Percentiles rank a stretch among this genome's conserved stretches.
Evolutionary conservation across 2,797 vertebrate species (phyloP).

Genomic region (Myripristis murdjan): DNA sequence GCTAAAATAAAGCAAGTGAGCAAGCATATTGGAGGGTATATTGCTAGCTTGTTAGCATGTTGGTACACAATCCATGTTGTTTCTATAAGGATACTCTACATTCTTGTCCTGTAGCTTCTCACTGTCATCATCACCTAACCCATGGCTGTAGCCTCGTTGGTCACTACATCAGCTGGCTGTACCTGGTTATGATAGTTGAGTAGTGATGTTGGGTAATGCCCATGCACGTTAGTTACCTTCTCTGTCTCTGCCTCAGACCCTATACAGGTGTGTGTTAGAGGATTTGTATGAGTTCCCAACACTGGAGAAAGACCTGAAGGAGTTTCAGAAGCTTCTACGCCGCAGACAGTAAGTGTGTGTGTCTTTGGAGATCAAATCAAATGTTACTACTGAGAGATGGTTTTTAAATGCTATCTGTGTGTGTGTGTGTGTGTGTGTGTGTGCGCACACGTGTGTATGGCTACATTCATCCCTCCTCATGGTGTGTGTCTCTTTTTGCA

Average conservation of each 20-base stretch:
- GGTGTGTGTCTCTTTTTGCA: constrained; percentile 81
- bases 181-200: too few relatives aligned
- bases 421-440: constrained; percentile 50
- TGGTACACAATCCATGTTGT: too few relatives aligned
- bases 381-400: neutral
- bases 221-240: neutral
- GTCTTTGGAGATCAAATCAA: too few relatives aligned
- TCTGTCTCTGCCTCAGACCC: constrained; percentile 83
- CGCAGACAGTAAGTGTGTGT: constrained; percentile 93
- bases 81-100: too few relatives aligned
- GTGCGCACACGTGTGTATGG: constrained; percentile 44
- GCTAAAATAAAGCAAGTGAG: too few relatives aligned
- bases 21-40: too few relatives aligned
- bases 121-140: too few relatives aligned
- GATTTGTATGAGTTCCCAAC: constrained; percentile 96
- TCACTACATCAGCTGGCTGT: too few relatives aligned
- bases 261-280: constrained; percentile 96
- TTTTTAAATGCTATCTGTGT: neutral
- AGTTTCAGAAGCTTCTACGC: constrained; percentile 96
- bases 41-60: too few relatives aligned
- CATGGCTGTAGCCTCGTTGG: too few relatives aligned
- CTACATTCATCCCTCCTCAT: too few relatives aligned
- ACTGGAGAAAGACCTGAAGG: constrained; percentile 96
- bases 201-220: neutral
- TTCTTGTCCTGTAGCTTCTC: too few relatives aligned